Conservation (phyloP, 2,113 vertebrate species). For the Protomyctophum bolini region DNA sequence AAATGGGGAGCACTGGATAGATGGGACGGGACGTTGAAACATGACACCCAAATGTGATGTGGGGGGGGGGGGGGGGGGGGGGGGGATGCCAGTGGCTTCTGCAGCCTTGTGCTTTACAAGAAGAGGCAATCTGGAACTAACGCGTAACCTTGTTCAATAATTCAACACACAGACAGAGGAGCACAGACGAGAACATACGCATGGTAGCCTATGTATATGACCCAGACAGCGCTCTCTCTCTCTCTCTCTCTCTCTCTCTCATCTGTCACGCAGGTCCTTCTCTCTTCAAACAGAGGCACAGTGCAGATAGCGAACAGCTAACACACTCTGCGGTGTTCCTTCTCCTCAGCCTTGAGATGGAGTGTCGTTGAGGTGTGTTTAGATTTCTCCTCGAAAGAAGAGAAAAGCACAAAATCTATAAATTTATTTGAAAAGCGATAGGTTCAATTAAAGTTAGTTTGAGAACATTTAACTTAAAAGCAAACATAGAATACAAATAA, state of each 20-base stretch:
- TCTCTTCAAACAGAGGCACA: slow-evolving; percentile 53
- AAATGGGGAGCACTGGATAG: slow-evolving; percentile 2
- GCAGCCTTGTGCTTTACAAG: neutral
- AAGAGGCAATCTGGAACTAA: slow-evolving; percentile 15
- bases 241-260: slow-evolving; percentile 16
- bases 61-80: slow-evolving; percentile 1
- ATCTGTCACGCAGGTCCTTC: slow-evolving; percentile 46
- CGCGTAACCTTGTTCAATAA: slow-evolving; percentile 47
- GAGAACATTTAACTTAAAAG: too few species aligned
- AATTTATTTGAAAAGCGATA: too few species aligned
- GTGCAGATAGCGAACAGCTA: slow-evolving; percentile 5
- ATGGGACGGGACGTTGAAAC: slow-evolving; percentile 27
- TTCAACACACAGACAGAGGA: slow-evolving; percentile 26
- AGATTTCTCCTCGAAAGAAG: too few species aligned
- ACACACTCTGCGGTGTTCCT: too few species aligned
- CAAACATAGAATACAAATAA: too few species aligned
- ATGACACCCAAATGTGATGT: slow-evolving; percentile 20
- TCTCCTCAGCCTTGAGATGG: too few species aligned
- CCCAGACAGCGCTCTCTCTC: slow-evolving; percentile 8
- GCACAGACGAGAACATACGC: slow-evolving; percentile 21
- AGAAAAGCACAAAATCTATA: too few species aligned
- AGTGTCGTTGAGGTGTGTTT: too few species aligned
- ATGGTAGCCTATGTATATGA: slow-evolving; percentile 6
- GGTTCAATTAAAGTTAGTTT: too few species aligned
- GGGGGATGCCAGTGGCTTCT: slow-evolving; percentile 17